phyloP scores from a whole-genome alignment of 2,888 invertebrate species.

The Apodemia hepburni region DNA sequence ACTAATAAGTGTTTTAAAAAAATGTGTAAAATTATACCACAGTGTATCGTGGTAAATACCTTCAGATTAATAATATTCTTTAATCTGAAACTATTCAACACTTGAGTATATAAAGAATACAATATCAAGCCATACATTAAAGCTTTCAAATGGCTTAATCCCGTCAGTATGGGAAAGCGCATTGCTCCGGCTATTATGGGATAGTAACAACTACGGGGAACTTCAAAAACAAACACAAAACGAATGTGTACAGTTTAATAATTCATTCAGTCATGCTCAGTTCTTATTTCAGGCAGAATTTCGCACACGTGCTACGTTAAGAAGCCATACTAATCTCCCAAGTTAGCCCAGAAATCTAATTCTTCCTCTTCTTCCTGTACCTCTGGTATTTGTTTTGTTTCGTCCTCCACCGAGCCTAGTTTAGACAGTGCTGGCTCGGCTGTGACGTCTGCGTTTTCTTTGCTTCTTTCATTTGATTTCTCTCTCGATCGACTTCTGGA shows the following conservation, averaged over 20 bases:
- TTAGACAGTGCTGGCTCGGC: conserved; percentile 48
- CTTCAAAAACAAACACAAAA: conserved; percentile 59
- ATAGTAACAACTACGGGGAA: conserved; percentile 43
- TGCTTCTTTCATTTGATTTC: conserved; percentile 51
- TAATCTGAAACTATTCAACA: neutral
- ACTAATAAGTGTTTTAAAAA: neutral
- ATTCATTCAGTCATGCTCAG: conserved; percentile 68
- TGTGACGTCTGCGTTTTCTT: conserved; percentile 46
- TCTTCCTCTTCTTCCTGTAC: conserved; percentile 64
- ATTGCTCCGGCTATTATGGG: conserved; percentile 48
- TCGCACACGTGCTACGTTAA: conserved; percentile 54
- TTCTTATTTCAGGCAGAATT: conserved; percentile 43
- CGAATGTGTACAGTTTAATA: conserved; percentile 58
- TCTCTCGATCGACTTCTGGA: conserved; percentile 77
- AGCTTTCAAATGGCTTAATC: conserved; percentile 42
- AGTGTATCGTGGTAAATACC: neutral
- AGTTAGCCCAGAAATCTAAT: conserved; percentile 70
- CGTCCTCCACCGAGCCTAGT: conserved; percentile 67
- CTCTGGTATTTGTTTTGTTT: conserved; percentile 48
- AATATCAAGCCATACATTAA: conserved; percentile 53
- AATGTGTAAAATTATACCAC: neutral
- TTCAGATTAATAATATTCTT: neutral
- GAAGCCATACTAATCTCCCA: conserved; percentile 60
- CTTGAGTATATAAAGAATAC: neutral
- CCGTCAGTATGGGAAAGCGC: conserved; percentile 49